phyloP scores from a whole-genome alignment of 2,888 invertebrate genomes.

The Charanyca ferruginea region DNA sequence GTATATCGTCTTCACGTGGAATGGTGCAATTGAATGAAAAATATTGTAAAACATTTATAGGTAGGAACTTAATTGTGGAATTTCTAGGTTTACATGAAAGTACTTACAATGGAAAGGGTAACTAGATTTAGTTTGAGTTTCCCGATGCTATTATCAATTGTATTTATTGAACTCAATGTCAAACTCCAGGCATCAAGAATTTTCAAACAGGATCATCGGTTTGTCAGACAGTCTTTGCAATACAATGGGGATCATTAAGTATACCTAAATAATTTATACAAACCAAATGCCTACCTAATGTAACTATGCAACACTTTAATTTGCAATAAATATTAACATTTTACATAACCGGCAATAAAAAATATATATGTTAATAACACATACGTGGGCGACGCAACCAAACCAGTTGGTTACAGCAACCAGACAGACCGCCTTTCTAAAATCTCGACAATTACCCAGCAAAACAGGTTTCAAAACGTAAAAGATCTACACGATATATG shows the following conservation, averaged over 20 bases:
- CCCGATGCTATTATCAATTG: too few relatives aligned
- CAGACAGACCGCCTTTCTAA: conserved; percentile 86
- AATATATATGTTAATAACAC: conserved; percentile 67
- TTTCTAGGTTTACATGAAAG: too few relatives aligned
- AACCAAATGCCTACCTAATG: conserved; percentile 43
- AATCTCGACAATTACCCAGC: conserved; percentile 86
- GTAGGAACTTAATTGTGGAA: too few relatives aligned
- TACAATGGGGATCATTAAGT: neutral
- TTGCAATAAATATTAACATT: conserved; percentile 65
- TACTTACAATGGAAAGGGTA: too few relatives aligned
- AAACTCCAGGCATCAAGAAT: neutral
- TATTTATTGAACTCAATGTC: neutral
- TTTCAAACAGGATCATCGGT: neutral
- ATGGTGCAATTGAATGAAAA: too few relatives aligned
- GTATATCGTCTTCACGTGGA: too few relatives aligned
- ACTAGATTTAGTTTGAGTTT: too few relatives aligned
- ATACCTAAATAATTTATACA: conserved; percentile 18
- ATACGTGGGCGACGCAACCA: conserved; percentile 63
- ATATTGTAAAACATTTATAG: too few relatives aligned
- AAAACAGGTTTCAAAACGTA: conserved; percentile 85
- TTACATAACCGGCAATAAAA: conserved; percentile 71
- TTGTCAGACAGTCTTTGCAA: neutral
- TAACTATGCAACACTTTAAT: conserved; percentile 50
- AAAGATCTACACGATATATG: conserved; percentile 71
- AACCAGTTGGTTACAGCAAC: conserved; percentile 78